These are phyloP conservation scores for Rynchops niger DNA, from an alignment of 2,113 vertebrate genomes.

Conservation along the genomic window DNA sequence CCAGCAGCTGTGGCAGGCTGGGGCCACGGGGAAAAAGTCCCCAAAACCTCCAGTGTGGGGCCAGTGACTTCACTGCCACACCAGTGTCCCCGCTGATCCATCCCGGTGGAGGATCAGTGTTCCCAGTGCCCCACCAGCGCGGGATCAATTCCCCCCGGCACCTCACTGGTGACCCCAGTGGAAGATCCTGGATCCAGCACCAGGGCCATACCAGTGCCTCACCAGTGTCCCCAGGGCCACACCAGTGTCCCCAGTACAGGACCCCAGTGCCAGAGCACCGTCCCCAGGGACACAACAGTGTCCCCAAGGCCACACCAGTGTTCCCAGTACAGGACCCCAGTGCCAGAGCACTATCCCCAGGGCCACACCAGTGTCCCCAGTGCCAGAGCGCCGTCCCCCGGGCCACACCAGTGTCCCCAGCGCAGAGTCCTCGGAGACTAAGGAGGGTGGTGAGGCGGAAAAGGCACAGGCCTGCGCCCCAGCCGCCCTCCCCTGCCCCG, in stretches of 20 bases:
- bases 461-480: background rate
- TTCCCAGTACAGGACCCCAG: no score
- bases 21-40: background rate
- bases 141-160: no score
- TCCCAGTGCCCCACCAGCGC: background rate
- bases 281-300: background rate
- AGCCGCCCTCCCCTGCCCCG: background rate
- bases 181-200: background rate
- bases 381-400: no score
- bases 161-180: background rate
- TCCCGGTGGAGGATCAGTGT: background rate
- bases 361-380: background rate
- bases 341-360: background rate
- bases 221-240: background rate
- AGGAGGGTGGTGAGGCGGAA: background rate
- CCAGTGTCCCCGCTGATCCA: background rate
- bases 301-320: no score
- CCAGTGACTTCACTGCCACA: background rate
- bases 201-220: background rate
- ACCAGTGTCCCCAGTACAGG: background rate
- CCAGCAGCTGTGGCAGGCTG: background rate
- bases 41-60: background rate
- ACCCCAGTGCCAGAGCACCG: no score
- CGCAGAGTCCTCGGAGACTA: fast-evolving
- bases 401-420: background rate